These are phyloP conservation scores for Nannoperca australis DNA, from an alignment of 2,797 vertebrate species.

Conservation along the genomic window DNA sequence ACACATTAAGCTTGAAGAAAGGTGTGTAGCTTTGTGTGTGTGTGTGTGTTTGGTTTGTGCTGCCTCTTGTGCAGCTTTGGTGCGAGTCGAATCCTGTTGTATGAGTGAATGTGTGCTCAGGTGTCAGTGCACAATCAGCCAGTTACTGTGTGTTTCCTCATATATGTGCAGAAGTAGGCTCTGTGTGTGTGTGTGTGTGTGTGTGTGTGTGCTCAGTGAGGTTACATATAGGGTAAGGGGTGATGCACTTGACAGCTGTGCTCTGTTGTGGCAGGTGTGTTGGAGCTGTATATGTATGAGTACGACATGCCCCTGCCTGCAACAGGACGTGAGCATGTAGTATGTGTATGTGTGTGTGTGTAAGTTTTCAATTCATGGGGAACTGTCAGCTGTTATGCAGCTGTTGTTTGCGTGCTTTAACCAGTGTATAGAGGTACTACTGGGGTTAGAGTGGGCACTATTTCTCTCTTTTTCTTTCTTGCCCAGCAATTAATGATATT, in stretches of 20 bases:
- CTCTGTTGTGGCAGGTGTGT: slow-evolving; percentile 81
- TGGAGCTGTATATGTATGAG: slow-evolving; percentile 60
- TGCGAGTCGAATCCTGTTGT: slow-evolving; percentile 62
- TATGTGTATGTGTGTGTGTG: slow-evolving; percentile 31
- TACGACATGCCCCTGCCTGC: slow-evolving; percentile 62
- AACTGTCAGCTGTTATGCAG: slow-evolving; percentile 72
- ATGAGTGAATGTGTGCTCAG: slow-evolving; percentile 67
- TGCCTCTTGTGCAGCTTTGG: slow-evolving; percentile 5
- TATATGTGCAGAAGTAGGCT: slow-evolving; percentile 37
- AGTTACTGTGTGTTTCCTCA: slow-evolving; percentile 44
- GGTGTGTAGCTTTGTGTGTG: slow-evolving; percentile 11
- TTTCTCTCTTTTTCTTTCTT: slow-evolving; percentile 2
- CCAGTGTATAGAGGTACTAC: slow-evolving; percentile 26
- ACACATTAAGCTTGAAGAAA: neutral
- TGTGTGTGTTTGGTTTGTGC: slow-evolving; percentile 14
- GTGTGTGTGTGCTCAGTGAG: slow-evolving; percentile 41
- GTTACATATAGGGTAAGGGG: slow-evolving; percentile 70
- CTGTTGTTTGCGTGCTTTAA: slow-evolving; percentile 73
- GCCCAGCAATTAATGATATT: slow-evolving; percentile 14
- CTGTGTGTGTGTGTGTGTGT: slow-evolving; percentile 25
- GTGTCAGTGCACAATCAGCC: slow-evolving; percentile 51
- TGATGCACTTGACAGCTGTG: slow-evolving; percentile 82
- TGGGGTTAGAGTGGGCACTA: slow-evolving; percentile 31
- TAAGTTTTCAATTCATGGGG: slow-evolving; percentile 42
- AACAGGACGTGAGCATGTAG: slow-evolving; percentile 40